Base-by-base conservation (phyloP, 2,888 invertebrate species). In the Acrobasis repandana region DNA sequence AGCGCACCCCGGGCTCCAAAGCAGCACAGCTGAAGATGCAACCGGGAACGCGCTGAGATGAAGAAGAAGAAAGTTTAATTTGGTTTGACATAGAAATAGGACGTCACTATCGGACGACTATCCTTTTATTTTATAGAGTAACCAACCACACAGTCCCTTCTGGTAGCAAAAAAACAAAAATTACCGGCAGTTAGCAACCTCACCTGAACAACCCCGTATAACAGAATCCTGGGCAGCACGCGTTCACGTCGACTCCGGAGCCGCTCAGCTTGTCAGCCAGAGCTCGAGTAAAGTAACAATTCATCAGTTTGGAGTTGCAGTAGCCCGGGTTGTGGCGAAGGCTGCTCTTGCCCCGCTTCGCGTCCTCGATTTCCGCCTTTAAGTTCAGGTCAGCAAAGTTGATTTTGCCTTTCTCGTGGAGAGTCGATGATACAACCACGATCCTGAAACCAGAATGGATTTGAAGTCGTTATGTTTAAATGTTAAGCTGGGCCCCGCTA, bases 191-290 rank as follows among this genome's bases (percentile, higher is more conserved):
- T 11, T 51, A 51, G 9, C 5, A 34, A 34, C n/a, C 58, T 48
- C 94, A 93, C 85, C 96, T 93, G 76, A 96, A 96, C 56, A 97
- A 85, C 65, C 95, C 95, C 0, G 97, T 97, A 70, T 95, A 95
- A 52, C 95, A 95, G 89, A 96, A 96, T 9, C 97, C 97, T 0
- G 97, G 97, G 73, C 96, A 96, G 65, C 95, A 93, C 33, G 94
- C 93, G 70, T 95, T 95, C 0, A 95, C 94, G 68, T 94, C 94
- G 16, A 96, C 90, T 0, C 94, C 94, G 0, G 85, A 89, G 15
- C 92, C 90, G 68, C 89, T 83, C 8, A 93, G 77, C 67, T 92
- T 89, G 60, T 92, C 93, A 0, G 95, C 93, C 47, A 97, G 82
- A 58, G 95, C 95, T 63, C 90, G 85, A 14, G 93, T 94, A 79